A percentile compares a stretch with the other conserved stretches of the same genome.
Evolutionary conservation across 2,113 vertebrate species (phyloP).

Genomic region (Strix aluco): DNA sequence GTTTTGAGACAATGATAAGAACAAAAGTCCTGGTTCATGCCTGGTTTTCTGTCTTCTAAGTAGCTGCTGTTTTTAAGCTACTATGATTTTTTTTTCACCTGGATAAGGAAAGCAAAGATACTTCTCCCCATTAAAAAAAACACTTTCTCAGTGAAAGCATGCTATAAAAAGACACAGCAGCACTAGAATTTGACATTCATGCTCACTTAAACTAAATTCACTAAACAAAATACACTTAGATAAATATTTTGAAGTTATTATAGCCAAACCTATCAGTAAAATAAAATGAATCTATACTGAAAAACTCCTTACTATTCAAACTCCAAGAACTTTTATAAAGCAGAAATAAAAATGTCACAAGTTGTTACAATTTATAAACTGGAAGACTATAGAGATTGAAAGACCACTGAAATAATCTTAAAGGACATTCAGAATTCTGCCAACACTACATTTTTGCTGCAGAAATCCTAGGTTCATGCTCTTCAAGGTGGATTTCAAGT

Average conservation of each 20-base stretch:
- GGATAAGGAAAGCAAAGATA: background rate
- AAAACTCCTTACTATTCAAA: background rate
- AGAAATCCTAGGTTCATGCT: constrained; percentile 45
- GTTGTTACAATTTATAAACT: background rate
- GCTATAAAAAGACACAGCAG: background rate
- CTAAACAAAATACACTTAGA: background rate
- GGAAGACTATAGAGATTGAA: background rate
- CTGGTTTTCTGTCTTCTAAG: background rate
- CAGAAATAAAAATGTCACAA: background rate
- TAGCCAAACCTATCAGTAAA: background rate
- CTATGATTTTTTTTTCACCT: background rate
- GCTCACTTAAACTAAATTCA: background rate
- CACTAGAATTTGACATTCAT: background rate
- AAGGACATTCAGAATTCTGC: constrained; percentile 17
- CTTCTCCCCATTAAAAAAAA: background rate
- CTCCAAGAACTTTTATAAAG: background rate
- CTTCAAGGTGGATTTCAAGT: constrained; percentile 56
- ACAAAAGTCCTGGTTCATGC: background rate
- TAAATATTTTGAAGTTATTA: background rate
- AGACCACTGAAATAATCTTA: constrained; percentile 6
- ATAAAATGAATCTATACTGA: background rate
- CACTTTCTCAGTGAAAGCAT: background rate
- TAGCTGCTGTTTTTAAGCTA: background rate
- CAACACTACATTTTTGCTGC: constrained; percentile 25
- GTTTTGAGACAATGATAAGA: background rate